Conservation (phyloP, 2,888 invertebrate genomes). For the Caradrina clavipalpis region DNA sequence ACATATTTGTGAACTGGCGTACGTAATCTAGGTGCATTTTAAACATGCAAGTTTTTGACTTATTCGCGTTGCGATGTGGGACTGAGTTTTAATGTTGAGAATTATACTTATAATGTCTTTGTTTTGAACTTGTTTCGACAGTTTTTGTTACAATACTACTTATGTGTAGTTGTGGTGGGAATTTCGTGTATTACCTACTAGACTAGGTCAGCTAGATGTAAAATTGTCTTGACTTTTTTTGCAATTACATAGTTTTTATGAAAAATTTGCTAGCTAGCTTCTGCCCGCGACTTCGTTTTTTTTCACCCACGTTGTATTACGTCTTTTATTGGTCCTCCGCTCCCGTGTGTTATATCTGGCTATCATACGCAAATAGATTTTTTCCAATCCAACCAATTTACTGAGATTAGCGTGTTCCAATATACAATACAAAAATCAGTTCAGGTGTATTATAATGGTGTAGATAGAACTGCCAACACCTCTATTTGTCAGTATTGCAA, state of each 20-base stretch:
- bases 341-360: too few relatives aligned
- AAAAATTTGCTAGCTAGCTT: too few relatives aligned
- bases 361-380: too few relatives aligned
- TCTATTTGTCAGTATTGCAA: slow-evolving; percentile 5
- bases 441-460: too few relatives aligned
- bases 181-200: not conserved
- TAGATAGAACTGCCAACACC: slow-evolving; percentile 1
- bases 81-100: slow-evolving; percentile 32
- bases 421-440: too few relatives aligned
- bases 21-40: slow-evolving; percentile 60
- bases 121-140: slow-evolving; percentile 41
- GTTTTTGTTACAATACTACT: slow-evolving; percentile 26
- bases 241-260: slow-evolving; percentile 2
- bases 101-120: slow-evolving; percentile 40
- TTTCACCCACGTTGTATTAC: too few relatives aligned
- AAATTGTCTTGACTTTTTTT: not conserved
- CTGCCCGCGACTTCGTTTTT: too few relatives aligned
- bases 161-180: slow-evolving; percentile 35
- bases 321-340: too few relatives aligned
- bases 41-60: slow-evolving; percentile 61
- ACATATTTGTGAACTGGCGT: slow-evolving; percentile 67
- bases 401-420: too few relatives aligned
- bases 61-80: slow-evolving; percentile 31
- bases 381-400: too few relatives aligned
- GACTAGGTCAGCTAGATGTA: not conserved